phyloP scores from a whole-genome alignment of 2,888 invertebrate genomes.

The Nebria brevicollis region DNA sequence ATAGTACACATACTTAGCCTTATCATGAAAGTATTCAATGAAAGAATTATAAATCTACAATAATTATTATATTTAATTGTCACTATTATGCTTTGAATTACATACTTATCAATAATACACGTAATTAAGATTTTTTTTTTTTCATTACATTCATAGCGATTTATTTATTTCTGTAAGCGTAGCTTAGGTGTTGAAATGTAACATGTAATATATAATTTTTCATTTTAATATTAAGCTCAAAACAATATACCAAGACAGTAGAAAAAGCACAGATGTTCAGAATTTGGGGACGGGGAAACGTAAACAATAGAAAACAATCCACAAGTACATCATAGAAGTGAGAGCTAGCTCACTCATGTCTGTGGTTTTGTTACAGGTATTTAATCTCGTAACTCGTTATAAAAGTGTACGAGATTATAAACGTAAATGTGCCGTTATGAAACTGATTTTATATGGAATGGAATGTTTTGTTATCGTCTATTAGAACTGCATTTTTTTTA shows the following conservation, averaged over 20 bases:
- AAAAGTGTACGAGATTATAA: conserved; percentile 11
- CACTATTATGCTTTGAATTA: conserved; percentile 46
- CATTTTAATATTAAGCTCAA: conserved; percentile 34
- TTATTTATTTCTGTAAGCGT: conserved; percentile 56
- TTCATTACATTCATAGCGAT: conserved; percentile 60
- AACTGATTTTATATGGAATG: neutral
- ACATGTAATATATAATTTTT: conserved; percentile 45
- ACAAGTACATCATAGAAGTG: conserved; percentile 48
- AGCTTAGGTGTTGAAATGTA: conserved; percentile 56
- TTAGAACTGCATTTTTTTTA: too few species aligned
- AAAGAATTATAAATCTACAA: conserved; percentile 47
- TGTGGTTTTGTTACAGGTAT: conserved; percentile 27
- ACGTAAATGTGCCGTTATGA: neutral
- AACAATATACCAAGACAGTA: conserved; percentile 9
- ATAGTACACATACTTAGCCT: conserved; percentile 46
- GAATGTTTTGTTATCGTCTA: neutral
- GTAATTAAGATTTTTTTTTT: conserved; percentile 38
- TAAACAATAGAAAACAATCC: conserved; percentile 19
- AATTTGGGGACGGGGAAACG: neutral
- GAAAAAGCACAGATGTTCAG: neutral
- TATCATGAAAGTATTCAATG: conserved; percentile 46
- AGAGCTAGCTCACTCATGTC: conserved; percentile 46
- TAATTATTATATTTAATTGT: conserved; percentile 47
- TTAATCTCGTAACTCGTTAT: neutral
- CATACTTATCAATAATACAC: conserved; percentile 48